phyloP scores from a whole-genome alignment of 2,888 invertebrate genomes.

The Agrotis puta region DNA sequence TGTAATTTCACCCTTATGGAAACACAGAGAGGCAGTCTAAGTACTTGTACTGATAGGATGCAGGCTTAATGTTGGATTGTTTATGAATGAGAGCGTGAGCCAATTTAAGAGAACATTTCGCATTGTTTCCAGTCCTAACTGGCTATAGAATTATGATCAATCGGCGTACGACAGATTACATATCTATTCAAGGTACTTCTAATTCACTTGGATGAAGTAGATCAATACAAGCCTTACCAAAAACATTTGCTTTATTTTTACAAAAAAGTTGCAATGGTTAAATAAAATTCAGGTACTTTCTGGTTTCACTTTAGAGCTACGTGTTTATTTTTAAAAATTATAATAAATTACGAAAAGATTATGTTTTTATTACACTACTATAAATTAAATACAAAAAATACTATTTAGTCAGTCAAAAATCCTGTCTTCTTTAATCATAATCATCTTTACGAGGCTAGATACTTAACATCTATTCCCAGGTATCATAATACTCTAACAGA shows the following conservation, averaged over 20 bases:
- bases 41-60: too few species aligned
- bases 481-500: constrained; percentile 22
- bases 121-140: constrained; percentile 21
- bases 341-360: background rate
- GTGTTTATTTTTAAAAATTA: background rate
- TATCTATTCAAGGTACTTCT: constrained; percentile 32
- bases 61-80: background rate
- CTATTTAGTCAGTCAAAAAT: background rate
- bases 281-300: background rate
- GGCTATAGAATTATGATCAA: constrained; percentile 22
- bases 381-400: constrained; percentile 25
- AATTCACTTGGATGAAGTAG: constrained; percentile 9
- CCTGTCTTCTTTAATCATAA: background rate
- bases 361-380: background rate
- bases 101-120: constrained; percentile 16
- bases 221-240: background rate
- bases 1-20: too few species aligned
- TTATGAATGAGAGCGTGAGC: background rate
- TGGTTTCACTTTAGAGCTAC: background rate
- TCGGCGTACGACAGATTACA: constrained; percentile 7
- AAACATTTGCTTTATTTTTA: constrained; percentile 6
- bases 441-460: background rate
- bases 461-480: constrained; percentile 11
- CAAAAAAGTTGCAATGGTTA: background rate
- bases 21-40: too few species aligned